phyloP scores from a whole-genome alignment of 2,113 vertebrate genomes.

The Alces alces region DNA sequence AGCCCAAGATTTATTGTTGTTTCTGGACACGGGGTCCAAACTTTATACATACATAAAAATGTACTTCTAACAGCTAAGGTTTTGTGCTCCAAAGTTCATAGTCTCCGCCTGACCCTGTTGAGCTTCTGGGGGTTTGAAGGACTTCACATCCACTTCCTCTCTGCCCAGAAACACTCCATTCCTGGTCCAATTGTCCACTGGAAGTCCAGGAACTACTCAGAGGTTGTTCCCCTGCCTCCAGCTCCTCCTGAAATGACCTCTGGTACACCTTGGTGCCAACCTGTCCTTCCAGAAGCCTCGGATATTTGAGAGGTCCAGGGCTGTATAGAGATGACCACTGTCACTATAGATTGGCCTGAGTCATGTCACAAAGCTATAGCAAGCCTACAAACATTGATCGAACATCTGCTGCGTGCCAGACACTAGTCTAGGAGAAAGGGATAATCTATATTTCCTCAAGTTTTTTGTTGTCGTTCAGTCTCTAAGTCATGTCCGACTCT shows the following conservation, averaged over 20 bases:
- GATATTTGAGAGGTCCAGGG: background rate
- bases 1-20: background rate
- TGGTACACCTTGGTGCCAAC: background rate
- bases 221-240: background rate
- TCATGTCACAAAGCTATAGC: background rate
- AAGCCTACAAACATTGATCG: background rate
- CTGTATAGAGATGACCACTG: background rate
- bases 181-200: background rate
- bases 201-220: background rate
- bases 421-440: background rate
- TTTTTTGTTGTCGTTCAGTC: background rate
- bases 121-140: background rate
- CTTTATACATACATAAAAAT: background rate
- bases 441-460: background rate
- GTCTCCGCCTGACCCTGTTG: background rate
- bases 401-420: background rate
- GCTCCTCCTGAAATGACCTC: background rate
- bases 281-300: background rate
- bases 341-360: background rate
- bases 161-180: background rate
- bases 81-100: background rate
- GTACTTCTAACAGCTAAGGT: background rate
- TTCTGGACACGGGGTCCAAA: background rate
- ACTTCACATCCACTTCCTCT: background rate
- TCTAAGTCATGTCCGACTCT: background rate